phyloP scores from a whole-genome alignment of 2,888 invertebrate species.

The Sympetrum striolatum region DNA sequence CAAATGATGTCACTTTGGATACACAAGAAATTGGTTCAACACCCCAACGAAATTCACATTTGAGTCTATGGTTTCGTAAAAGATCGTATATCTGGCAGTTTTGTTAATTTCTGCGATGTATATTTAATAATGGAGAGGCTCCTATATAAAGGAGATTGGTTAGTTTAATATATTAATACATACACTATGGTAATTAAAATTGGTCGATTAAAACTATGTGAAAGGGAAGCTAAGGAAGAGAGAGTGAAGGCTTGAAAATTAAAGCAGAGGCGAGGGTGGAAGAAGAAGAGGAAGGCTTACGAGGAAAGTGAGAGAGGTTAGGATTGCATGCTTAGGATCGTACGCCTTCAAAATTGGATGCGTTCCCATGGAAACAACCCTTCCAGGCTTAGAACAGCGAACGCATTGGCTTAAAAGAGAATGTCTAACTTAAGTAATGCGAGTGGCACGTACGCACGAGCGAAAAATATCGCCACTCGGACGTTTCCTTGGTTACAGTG shows the following conservation, averaged over 20 bases:
- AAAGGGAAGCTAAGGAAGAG: background rate
- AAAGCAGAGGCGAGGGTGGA: too few species aligned
- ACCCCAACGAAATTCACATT: too few species aligned
- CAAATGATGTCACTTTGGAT: too few species aligned
- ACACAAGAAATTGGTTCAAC: too few species aligned
- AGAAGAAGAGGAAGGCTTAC: background rate
- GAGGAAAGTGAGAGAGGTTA: background rate
- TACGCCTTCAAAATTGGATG: background rate
- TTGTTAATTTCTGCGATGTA: too few species aligned
- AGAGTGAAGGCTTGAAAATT: background rate
- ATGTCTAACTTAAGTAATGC: background rate
- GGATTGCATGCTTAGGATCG: background rate
- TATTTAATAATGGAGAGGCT: too few species aligned
- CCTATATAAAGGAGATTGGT: too few species aligned
- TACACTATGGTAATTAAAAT: too few species aligned
- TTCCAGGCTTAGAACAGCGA: background rate
- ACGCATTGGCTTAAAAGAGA: background rate
- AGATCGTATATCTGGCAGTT: too few species aligned
- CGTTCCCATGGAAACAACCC: conserved; percentile 28
- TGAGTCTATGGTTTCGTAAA: too few species aligned
- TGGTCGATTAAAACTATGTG: too few species aligned
- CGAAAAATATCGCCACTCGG: conserved; percentile 45
- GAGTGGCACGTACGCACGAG: background rate
- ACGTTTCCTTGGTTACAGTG: background rate
- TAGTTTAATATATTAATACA: too few species aligned